Evolutionary conservation across 2,113 vertebrate species (phyloP), one percentile per base, ranked within the genome.

Genomic region (Proterorhinus semilunaris): DNA sequence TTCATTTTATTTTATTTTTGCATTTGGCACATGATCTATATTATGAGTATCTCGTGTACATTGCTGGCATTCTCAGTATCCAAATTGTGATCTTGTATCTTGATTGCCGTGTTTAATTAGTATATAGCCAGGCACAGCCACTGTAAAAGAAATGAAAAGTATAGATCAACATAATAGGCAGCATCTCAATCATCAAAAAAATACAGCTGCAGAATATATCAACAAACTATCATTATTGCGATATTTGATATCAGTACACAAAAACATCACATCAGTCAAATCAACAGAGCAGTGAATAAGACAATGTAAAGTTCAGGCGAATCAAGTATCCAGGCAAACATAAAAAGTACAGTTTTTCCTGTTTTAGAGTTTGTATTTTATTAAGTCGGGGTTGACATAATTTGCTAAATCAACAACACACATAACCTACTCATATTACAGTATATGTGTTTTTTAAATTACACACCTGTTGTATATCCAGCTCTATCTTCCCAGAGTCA

Each of bases 121-220:
- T 82, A 62, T 62, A 91, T 80, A 0, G 88, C 87, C 83, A 92
- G 78, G 65, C 88, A 91, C 74, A 90, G 66, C 91, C 91, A 90
- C 88, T 91, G 81, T 6, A 84, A 79, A 46, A 70, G 13, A 10
- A 54, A 76, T n/a, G 70, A 3, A 61, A 21, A 6, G 53, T 55
- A 36, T 55, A 53, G 7, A 53, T n/a, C 7, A 47, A 47, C 10
- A 47, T 7, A 47, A 47, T 10, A 47, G 10, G 46, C 49, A 3
- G 61, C 42, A n/a, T 0, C 52, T 45, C 6, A 51, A 53, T 36
- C 27, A 36, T 36, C 27, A 36, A 36, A 36, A 27, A 36, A 36
- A 3, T 36, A 36, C 27, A 36, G 27, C 27, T 4, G 27, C 27
- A 36, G 27, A 36, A 36, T 36, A 36, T 36, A 36, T 4, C 27